Evolutionary conservation across 2,888 invertebrate species (phyloP), one percentile per base, ranked within the genome.

Genomic region (Cerceris ruficornis): DNA sequence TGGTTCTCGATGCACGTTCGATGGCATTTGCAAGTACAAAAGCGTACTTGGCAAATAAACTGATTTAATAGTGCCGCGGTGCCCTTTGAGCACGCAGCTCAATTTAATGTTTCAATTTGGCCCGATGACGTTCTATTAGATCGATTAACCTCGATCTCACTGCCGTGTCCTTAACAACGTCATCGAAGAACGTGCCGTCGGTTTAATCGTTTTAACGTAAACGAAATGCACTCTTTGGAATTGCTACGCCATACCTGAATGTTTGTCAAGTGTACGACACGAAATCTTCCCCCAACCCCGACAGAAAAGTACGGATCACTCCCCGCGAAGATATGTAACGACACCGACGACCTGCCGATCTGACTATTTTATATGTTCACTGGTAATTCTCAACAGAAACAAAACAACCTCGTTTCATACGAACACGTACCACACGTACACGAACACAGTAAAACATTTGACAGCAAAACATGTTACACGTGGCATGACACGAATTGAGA

Each of bases 221-320:
- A 75, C 65, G 59, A 83, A 75, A 88, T 91, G 91, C 91, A 91
- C 91, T 91, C 90, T 91, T 90, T 86, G 90, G 90, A 89, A 88
- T 92, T 91, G 91, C 85, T 86, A 89, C 77, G 85, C 88, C 87
- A 89, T 88, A 88, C 84, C 87, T 90, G 88, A 86, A 91, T 90
- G 89, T 91, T 89, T 89, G 88, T 90, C 89, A 90, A 88, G 87
- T 90, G 86, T 90, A 83, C 85, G 84, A 85, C 81, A 83, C 81
- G 50, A 75, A 77, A 72, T 43, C 72, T 14, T 69, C 68, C 69
- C 54, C 60, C 66, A 62, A 54, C 70, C 61, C 55, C 71, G 42
- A 72, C 67, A 80, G 78, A 72, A 62, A 77, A 60, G 69, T 74
- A 73, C 76, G 68, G 65, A 83, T 82, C 75, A 54, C 69, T 64